Percentiles rank a stretch among this genome's conserved stretches.
phyloP scores from a whole-genome alignment of 1,140 invertebrate genomes.

The Samia ricini region DNA sequence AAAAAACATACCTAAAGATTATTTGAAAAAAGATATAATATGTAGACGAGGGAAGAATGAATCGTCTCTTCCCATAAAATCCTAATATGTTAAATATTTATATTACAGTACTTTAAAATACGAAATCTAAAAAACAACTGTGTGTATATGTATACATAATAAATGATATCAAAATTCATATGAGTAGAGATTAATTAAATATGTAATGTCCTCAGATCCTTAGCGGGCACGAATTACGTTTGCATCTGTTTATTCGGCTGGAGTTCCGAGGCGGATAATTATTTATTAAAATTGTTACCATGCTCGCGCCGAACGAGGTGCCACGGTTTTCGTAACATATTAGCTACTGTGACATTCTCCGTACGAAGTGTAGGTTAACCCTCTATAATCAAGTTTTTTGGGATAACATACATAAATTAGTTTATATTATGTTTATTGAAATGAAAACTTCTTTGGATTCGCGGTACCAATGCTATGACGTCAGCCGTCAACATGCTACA shows the following conservation, averaged over 20 bases:
- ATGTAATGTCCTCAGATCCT: neutral
- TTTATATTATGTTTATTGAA: too few species aligned
- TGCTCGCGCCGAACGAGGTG: conserved; percentile 32
- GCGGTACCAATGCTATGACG: too few species aligned
- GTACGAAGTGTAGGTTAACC: conserved; percentile 33
- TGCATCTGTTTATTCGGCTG: conserved; percentile 43
- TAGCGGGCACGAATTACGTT: conserved; percentile 31
- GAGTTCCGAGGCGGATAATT: conserved; percentile 49
- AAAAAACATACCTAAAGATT: too few species aligned
- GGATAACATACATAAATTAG: neutral
- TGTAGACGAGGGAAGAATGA: too few species aligned
- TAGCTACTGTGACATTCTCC: conserved; percentile 54
- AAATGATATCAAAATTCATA: neutral
- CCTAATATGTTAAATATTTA: too few species aligned
- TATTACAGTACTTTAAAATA: too few species aligned
- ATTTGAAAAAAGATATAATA: too few species aligned
- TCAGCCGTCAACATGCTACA: too few species aligned
- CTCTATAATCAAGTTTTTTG: neutral
- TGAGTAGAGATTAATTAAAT: neutral
- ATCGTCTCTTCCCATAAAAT: too few species aligned
- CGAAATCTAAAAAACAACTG: too few species aligned
- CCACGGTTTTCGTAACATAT: conserved; percentile 45
- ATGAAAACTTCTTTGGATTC: too few species aligned
- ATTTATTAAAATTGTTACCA: conserved; percentile 68
- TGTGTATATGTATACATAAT: too few species aligned